Evolutionary conservation across 1,140 invertebrate species (phyloP).

Genomic region (Penaeus vannamei): DNA sequence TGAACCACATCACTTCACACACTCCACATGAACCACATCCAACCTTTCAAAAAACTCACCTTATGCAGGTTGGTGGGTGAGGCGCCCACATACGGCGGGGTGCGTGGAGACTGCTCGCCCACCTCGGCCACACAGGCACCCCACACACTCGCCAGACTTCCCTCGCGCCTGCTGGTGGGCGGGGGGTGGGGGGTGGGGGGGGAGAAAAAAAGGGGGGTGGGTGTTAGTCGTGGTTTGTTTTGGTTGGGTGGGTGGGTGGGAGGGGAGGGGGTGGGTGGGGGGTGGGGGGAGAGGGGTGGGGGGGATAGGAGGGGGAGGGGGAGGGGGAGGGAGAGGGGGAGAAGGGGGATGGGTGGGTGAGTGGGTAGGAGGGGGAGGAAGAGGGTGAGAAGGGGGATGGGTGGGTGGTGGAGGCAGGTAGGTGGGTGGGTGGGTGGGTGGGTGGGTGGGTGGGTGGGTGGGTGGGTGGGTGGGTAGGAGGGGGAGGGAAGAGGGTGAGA

Average conservation of each 20-base stretch:
- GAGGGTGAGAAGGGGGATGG: not conserved
- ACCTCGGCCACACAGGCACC: conserved; percentile 7
- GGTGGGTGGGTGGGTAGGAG: not conserved
- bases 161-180: not conserved
- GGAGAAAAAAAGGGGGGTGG: too few species aligned
- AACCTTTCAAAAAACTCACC: conserved; percentile 17
- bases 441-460: not conserved
- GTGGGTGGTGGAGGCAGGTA: too few species aligned
- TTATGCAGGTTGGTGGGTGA: conserved; percentile 59
- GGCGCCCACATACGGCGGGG: not conserved
- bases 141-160: conserved; percentile 49
- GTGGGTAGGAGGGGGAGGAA: too few species aligned
- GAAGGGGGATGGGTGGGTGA: not conserved
- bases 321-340: not conserved
- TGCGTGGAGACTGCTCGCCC: not conserved
- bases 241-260: too few species aligned
- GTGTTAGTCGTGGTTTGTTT: too few species aligned
- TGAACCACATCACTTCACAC: too few species aligned
- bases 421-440: too few species aligned
- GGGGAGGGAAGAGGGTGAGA: not conserved
- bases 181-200: too few species aligned
- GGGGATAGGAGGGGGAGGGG: too few species aligned
- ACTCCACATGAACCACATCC: too few species aligned
- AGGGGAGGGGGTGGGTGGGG: not conserved
- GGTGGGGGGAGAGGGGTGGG: not conserved